Evolutionary conservation across 2,888 invertebrate species (phyloP).

Genomic region (Myathropa florea): DNA sequence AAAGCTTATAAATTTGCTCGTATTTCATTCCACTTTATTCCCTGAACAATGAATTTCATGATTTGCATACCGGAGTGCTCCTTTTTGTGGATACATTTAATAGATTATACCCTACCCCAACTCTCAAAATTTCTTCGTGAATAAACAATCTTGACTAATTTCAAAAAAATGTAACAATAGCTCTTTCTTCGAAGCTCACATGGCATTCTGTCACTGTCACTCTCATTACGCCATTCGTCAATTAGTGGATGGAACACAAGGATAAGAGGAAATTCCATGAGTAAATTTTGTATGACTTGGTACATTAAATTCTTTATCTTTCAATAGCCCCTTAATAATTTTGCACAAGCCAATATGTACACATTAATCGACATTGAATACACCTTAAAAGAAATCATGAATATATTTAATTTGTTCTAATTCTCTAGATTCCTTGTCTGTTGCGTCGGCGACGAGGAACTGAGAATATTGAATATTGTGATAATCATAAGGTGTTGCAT

Average conservation of each 20-base stretch:
- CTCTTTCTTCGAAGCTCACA: neutral
- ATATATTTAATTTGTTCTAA: neutral
- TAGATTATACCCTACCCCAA: constrained; percentile 6
- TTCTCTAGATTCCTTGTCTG: neutral
- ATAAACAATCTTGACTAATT: neutral
- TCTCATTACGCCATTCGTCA: neutral
- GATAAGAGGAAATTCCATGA: neutral
- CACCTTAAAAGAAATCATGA: too few species aligned
- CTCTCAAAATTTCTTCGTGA: neutral
- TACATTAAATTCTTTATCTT: too few species aligned
- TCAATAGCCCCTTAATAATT: neutral
- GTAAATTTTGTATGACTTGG: neutral
- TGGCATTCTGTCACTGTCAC: neutral
- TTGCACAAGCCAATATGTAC: neutral
- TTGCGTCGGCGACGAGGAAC: too few species aligned
- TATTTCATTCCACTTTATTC: constrained; percentile 11
- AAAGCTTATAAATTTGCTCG: constrained; percentile 33
- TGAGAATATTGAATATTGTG: too few species aligned
- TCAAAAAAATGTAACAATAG: too few species aligned
- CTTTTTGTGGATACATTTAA: constrained; percentile 38
- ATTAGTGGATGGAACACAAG: neutral
- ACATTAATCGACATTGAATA: too few species aligned
- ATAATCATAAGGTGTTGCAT: neutral
- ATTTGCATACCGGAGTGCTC: constrained; percentile 8
- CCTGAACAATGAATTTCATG: neutral